A percentile compares a stretch with the other conserved stretches of the same genome.
Conservation (phyloP, 2,888 invertebrate genomes). For the Drosophila basisetae region DNA sequence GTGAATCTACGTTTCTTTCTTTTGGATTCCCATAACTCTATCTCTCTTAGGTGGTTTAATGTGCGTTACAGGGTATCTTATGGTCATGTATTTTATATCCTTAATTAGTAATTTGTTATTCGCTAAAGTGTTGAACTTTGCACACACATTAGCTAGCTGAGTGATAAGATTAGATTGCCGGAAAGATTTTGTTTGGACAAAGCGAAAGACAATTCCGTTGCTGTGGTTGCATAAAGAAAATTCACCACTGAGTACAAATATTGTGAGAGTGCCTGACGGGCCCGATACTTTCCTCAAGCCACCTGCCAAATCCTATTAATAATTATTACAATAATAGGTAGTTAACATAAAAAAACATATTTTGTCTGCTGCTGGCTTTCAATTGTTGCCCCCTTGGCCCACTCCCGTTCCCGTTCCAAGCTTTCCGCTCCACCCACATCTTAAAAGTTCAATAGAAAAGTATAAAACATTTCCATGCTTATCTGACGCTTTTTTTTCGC, state of each 20-base stretch:
- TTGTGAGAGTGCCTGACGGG: constrained; percentile 15
- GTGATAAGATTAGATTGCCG: constrained; percentile 66
- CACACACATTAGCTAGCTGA: constrained; percentile 48
- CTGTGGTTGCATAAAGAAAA: constrained; percentile 20
- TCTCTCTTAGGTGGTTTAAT: neutral
- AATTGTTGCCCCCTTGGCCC: constrained; percentile 21
- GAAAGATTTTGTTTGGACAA: neutral
- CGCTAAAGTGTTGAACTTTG: constrained; percentile 50
- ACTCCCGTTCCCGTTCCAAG: neutral
- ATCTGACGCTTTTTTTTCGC: constrained; percentile 42
- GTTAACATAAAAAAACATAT: constrained; percentile 25
- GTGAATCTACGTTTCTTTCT: neutral
- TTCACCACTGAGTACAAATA: constrained; percentile 1
- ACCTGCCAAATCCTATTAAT: constrained; percentile 69
- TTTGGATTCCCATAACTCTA: neutral
- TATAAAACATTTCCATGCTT: constrained; percentile 58
- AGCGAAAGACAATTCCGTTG: constrained; percentile 11
- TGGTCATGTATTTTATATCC: neutral
- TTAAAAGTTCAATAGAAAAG: constrained; percentile 66
- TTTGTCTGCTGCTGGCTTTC: constrained; percentile 32
- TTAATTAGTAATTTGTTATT: neutral
- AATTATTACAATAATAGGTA: constrained; percentile 65
- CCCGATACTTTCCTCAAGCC: constrained; percentile 45
- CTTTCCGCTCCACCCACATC: constrained; percentile 9
- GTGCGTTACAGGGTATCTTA: constrained; percentile 12